Base-by-base conservation (phyloP, 2,113 vertebrate species). In the Benitochromis conjunctus region DNA sequence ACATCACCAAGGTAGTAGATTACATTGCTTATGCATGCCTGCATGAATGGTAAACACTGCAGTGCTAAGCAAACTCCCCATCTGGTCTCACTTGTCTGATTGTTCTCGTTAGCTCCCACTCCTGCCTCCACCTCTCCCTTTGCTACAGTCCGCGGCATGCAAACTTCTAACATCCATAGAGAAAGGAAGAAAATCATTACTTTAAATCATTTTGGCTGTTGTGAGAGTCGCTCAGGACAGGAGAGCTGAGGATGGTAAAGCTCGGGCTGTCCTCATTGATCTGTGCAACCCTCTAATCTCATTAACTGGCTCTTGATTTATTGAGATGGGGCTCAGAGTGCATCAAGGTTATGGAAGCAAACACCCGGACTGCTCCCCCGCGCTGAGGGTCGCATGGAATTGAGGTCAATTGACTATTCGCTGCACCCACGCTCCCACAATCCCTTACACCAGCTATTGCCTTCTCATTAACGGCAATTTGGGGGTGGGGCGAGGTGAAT, bases 281-380 rank as follows among this genome's bases (percentile, higher is more conserved):
- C 91, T 86, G 79, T 36, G 77, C 88, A 85, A 85, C 83, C 86
- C 91, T 95, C 92, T 95, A 95, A 96, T 95, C 94, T 95, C 95
- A 96, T 96, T 96, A 95, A 95, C 90, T 85, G 90, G 41, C 87
- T 88, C 92, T 92, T 94, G 94, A 95, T 95, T 96, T 94, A 95
- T 94, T 94, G 94, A 93, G 93, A 94, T 88, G 91, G 91, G 85
- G 84, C 86, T 86, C 84, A 38, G 83, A 79, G 91, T 83, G 79
- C 89, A 60, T 84, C 92, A 92, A 94, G 92, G 94, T 95, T 94
- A 94, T 77, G 88, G 89, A 94, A 91, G 87, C 90, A 91, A 92
- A 86, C 88, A 69, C 86, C 74, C 60, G 29, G 80, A 24, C 41
- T 29, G 29, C 56, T 82, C 82, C 86, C 77, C 82, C 29, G 43